These are phyloP conservation scores for Cosmorhoe ocellata DNA, from an alignment of 2,888 invertebrate species.

Conservation along the genomic window DNA sequence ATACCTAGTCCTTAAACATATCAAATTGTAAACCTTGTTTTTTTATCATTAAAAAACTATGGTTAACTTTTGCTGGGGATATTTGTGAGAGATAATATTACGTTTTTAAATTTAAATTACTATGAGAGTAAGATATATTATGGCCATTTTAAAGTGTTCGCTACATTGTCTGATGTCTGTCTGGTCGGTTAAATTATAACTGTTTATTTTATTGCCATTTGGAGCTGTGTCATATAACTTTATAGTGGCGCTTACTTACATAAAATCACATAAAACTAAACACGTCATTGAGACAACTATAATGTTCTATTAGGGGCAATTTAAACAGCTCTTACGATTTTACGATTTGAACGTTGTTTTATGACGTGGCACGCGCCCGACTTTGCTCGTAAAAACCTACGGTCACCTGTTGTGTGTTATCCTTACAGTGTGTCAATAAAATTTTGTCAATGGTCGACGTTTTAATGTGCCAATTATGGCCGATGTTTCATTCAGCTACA, in stretches of 20 bases:
- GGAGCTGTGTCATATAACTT: conserved; percentile 46
- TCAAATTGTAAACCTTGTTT: no score
- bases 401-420: conserved; percentile 76
- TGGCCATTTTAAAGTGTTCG: not conserved
- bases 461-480: conserved; percentile 71
- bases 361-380: conserved; percentile 62
- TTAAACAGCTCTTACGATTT: conserved; percentile 68
- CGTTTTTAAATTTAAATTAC: no score
- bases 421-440: conserved; percentile 68
- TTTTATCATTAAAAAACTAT: no score
- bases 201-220: conserved; percentile 46
- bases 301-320: conserved; percentile 70
- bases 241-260: conserved; percentile 57
- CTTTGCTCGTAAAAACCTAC: conserved; percentile 71
- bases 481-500: conserved; percentile 64
- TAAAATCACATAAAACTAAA: conserved; percentile 67
- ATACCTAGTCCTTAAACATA: no score
- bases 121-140: not conserved
- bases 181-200: conserved; percentile 40
- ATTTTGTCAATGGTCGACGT: conserved; percentile 69
- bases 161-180: conserved; percentile 22
- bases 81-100: no score
- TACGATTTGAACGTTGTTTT: conserved; percentile 68
- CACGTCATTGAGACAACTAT: conserved; percentile 67
- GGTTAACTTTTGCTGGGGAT: no score